Evolutionary conservation across 2,888 invertebrate species (phyloP), one percentile per base, ranked within the genome.

Genomic region (Thymelicus acteon): DNA sequence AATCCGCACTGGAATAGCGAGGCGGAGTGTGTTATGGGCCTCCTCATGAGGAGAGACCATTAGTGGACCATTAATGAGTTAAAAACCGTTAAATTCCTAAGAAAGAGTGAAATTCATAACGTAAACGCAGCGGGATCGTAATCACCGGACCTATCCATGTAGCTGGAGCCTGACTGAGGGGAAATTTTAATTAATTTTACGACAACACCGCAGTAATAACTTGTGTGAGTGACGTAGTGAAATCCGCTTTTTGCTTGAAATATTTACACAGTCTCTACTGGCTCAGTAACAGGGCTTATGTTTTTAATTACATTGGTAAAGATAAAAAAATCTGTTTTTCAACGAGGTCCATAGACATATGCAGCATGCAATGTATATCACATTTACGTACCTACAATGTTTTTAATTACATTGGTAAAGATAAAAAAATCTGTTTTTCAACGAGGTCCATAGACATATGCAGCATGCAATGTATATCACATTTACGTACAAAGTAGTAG

Each of bases 181-280:
- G 44, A 67, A 48, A 67, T 67, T 66, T 66, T 67, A 67, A 67
- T 67, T 67, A 67, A 67, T 67, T 67, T 67, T 58, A 15, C 37
- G 66, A 60, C 57, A 66, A 47, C 66, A 48, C 60, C 66, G 37
- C 48, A 13, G 66, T 67, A 67, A 60, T 67, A 67, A 48, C 19
- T 67, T 60, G 58, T 58, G 60, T 48, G 66, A 67, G 60, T 67
- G 60, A 67, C 19, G 48, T 37, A 4, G 48, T 44, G 15, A 67
- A 66, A 67, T 66, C 66, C 40, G 44, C 24, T 60, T 60, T 63
- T 47, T 57, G 57, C 65, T 8, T 57, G 47, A 65, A 31, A 65
- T 65, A 57, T 65, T 65, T 19, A 10, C 37, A 65, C 57, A 65
- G 44, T 65, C 44, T 44, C 7, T 31, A 31, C 54, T 13, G 44